Conservation (phyloP, 2,888 invertebrate genomes). For the Carpatolechia fugitivella region DNA sequence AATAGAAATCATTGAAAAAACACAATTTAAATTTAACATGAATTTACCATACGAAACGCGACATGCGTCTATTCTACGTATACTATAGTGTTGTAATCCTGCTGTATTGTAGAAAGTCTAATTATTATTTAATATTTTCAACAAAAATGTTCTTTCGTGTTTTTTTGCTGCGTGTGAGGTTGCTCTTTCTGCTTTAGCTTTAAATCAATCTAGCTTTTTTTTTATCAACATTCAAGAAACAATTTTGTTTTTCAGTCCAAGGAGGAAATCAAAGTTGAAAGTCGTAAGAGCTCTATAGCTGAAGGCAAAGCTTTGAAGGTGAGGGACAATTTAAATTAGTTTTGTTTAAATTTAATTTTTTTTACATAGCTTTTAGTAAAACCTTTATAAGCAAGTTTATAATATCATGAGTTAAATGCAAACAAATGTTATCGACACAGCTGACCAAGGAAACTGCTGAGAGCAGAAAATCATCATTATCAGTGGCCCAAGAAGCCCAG, state of each 20-base stretch:
- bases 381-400: too few relatives aligned
- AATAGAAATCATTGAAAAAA: too few relatives aligned
- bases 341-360: background rate
- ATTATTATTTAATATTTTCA: too few relatives aligned
- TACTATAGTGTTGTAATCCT: too few relatives aligned
- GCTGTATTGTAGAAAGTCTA: too few relatives aligned
- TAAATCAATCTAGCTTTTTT: background rate
- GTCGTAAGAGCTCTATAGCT: conserved; percentile 63
- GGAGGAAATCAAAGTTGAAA: conserved; percentile 57
- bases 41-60: too few relatives aligned
- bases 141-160: too few relatives aligned
- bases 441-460: conserved; percentile 71
- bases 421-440: conserved; percentile 28
- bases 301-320: conserved; percentile 69
- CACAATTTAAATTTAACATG: too few relatives aligned
- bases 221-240: background rate
- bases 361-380: too few relatives aligned
- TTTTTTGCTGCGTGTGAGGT: too few relatives aligned
- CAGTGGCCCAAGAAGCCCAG: conserved; percentile 62
- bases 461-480: conserved; percentile 70
- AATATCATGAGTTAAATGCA: too few relatives aligned
- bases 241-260: conserved; percentile 38
- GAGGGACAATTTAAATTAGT: conserved; percentile 16
- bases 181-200: background rate
- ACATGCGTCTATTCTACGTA: too few relatives aligned